Percentiles rank a stretch among this genome's conserved stretches.
phyloP scores from a whole-genome alignment of 2,888 invertebrate genomes.

The Apotomis turbidana region DNA sequence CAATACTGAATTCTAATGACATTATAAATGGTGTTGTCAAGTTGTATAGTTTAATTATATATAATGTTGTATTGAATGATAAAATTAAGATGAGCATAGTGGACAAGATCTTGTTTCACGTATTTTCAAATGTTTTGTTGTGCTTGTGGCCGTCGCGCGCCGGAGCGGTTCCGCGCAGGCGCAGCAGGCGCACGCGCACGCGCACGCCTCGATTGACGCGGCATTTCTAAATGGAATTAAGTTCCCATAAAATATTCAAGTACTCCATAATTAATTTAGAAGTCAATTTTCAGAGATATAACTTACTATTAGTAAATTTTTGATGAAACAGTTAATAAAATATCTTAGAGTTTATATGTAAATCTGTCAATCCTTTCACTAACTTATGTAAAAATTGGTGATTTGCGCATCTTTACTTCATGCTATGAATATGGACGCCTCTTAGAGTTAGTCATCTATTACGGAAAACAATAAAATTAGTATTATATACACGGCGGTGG shows the following conservation, averaged over 20 bases:
- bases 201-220: slow-evolving; percentile 43
- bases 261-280: slow-evolving; percentile 65
- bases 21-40: slow-evolving; percentile 44
- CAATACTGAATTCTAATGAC: slow-evolving; percentile 42
- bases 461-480: slow-evolving; percentile 80
- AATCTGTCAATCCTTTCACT: slow-evolving; percentile 68
- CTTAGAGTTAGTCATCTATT: slow-evolving; percentile 80
- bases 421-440: slow-evolving; percentile 81
- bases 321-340: slow-evolving; percentile 67
- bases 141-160: slow-evolving; percentile 20
- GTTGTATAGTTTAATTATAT: slow-evolving; percentile 45
- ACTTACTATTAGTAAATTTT: slow-evolving; percentile 64
- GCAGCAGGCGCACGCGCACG: slow-evolving; percentile 13
- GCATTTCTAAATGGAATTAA: slow-evolving; percentile 81
- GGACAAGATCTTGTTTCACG: slow-evolving; percentile 75
- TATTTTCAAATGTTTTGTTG: slow-evolving; percentile 79
- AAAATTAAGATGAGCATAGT: slow-evolving; percentile 76
- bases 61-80: slow-evolving; percentile 47
- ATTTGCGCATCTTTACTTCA: slow-evolving; percentile 79
- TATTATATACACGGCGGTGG: slow-evolving; percentile 75
- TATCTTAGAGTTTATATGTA: slow-evolving; percentile 65
- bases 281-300: slow-evolving; percentile 65
- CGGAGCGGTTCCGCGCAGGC: neutral
- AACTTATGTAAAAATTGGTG: slow-evolving; percentile 76
- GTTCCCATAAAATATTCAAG: slow-evolving; percentile 72